Evolutionary conservation across 2,888 invertebrate species (phyloP).

Genomic region (Sarcophaga subvicina): DNA sequence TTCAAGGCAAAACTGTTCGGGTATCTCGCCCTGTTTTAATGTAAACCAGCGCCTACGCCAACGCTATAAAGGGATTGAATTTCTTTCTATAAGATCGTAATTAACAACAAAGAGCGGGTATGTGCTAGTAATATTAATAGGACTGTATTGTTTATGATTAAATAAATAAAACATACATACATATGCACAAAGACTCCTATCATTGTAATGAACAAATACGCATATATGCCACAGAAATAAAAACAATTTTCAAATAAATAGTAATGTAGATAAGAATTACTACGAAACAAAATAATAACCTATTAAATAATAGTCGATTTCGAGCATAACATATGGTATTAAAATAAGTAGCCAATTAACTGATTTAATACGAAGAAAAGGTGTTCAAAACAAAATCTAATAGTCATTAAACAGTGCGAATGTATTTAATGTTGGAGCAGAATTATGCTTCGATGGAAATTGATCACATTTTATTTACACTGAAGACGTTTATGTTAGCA

Average conservation of each 20-base stretch:
- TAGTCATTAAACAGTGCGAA: no score
- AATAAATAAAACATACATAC: constrained; percentile 13
- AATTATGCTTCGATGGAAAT: no score
- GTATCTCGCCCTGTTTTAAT: constrained; percentile 94
- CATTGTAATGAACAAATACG: no score
- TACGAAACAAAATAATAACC: constrained; percentile 26
- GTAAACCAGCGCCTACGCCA: constrained; percentile 98
- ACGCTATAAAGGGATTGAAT: constrained; percentile 85
- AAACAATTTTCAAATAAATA: constrained; percentile 35
- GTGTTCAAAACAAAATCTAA: no score
- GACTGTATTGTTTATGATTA: constrained; percentile 51
- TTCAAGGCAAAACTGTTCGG: constrained; percentile 95
- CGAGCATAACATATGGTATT: no score
- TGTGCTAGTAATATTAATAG: not conserved
- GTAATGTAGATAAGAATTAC: constrained; percentile 36
- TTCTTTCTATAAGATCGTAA: constrained; percentile 27
- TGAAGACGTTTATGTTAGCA: no score
- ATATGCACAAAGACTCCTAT: not conserved
- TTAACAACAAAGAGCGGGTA: not conserved
- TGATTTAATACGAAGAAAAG: no score
- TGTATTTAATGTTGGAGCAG: no score
- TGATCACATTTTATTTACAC: no score
- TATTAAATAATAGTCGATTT: constrained; percentile 5
- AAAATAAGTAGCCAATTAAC: no score
- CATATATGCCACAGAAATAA: not conserved